Base-by-base conservation (phyloP, 2,888 invertebrate genomes). In the Xylophagus ater region DNA sequence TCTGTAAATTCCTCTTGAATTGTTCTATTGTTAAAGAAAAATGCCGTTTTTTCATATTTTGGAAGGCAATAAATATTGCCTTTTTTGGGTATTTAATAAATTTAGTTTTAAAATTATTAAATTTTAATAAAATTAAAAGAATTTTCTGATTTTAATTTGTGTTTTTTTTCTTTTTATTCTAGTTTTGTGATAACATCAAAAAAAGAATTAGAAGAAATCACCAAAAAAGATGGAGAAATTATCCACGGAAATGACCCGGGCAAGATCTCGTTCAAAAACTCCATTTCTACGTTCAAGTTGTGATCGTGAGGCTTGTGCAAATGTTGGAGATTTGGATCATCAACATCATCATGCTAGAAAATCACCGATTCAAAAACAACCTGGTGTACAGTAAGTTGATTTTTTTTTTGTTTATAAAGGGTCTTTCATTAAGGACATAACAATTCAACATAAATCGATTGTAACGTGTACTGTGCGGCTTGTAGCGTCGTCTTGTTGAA, bases 201-300 rank as follows among this genome's bases (percentile, higher is more conserved):
- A 9, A 9, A 7, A 7, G 21, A 7, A 7, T 21, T 21, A 9
- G 6, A 21, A 21, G 21, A 7, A 21, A 7, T 21, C 12, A 13
- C 5, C 26, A 8, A 3, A 28, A 3, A 39, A 41, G 18, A 59
- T 59, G 60, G 59, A 53, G 45, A 58, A 55, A 19, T 55, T 15
- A 10, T n/a, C 56, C 45, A 52, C 54, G 40, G 65, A 66, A 51
- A 73, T 73, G 63, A 70, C 77, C 57, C 67, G 78, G 62, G 74
- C 76, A 60, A 73, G 78, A 66, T 79, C 79, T 52, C 73, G 79
- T 51, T 80, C 80, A 24, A 76, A 73, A 56, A 79, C 79, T 53
- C 79, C 80, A 47, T 76, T 76, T 55, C 58, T 73, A 49, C 66
- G 70, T 47, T 73, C 73, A 40, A 70, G 63, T 51, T 70, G 73